Evolutionary conservation across 2,888 invertebrate species (phyloP).

Genomic region (Phalangium opilio): DNA sequence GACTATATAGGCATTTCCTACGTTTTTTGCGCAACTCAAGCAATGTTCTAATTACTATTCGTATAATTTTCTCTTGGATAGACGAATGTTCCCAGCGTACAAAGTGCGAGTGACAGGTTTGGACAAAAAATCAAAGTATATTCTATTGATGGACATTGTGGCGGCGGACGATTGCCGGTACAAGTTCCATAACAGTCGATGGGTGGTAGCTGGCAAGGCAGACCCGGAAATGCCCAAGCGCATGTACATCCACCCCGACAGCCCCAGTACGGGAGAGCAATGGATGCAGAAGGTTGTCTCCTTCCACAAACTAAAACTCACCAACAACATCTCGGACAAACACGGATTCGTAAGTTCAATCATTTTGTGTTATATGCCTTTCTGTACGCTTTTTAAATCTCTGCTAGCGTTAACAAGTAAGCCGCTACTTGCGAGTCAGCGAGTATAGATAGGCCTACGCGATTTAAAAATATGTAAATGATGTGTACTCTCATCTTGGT

Average conservation of each 20-base stretch:
- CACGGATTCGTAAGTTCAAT: conserved; percentile 38
- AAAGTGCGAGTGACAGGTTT: conserved; percentile 96
- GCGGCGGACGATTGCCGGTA: conserved; percentile 98
- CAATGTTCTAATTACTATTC: too few species aligned
- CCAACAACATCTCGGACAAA: conserved; percentile 43
- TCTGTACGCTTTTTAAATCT: too few species aligned
- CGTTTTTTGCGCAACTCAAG: too few species aligned
- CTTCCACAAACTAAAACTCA: conserved; percentile 42
- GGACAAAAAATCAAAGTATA: conserved; percentile 98
- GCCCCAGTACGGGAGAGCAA: conserved; percentile 35
- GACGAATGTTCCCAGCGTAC: conserved; percentile 99
- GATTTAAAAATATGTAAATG: too few species aligned
- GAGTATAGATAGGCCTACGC: too few species aligned
- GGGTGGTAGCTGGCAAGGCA: conserved; percentile 38
- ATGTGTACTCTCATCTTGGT: too few species aligned
- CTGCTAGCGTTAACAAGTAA: too few species aligned
- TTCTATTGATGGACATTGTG: conserved; percentile 94
- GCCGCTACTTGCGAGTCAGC: too few species aligned
- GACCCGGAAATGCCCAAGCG: conserved; percentile 39
- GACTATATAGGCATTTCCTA: too few species aligned
- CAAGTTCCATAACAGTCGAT: conserved; percentile 70
- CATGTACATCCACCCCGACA: conserved; percentile 38
- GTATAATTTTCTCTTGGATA: conserved; percentile 38
- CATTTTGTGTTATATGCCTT: neutral
- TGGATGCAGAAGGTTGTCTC: conserved; percentile 44